Percentiles rank a stretch among this genome's conserved stretches.
phyloP scores from a whole-genome alignment of 2,888 invertebrate species.

The Drosophila leonis region DNA sequence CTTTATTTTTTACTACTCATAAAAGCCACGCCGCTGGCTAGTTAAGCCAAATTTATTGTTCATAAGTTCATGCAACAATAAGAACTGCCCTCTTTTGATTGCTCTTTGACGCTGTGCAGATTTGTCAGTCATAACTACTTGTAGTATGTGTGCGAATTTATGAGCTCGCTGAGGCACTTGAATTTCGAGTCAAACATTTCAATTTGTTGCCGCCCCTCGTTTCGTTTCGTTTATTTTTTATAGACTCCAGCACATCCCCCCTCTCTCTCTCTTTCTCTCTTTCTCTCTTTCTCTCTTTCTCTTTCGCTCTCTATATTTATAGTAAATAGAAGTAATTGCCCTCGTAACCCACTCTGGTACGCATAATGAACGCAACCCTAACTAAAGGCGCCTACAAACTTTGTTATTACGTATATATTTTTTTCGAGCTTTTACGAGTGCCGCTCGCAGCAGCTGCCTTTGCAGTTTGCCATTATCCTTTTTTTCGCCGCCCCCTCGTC shows the following conservation, averaged over 20 bases:
- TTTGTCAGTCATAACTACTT: constrained; percentile 37
- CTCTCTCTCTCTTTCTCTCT: background rate
- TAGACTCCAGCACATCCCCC: background rate
- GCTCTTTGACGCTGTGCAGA: constrained; percentile 25
- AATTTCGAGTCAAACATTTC: constrained; percentile 26
- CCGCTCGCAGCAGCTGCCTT: constrained; percentile 31
- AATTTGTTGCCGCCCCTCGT: constrained; percentile 27
- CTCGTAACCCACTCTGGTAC: constrained; percentile 29
- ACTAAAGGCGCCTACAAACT: constrained; percentile 52
- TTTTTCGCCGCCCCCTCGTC: constrained; percentile 4
- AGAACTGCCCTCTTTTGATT: constrained; percentile 21
- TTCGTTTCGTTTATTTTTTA: constrained; percentile 20
- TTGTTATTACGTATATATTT: constrained; percentile 49
- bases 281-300: background rate
- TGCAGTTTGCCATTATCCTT: constrained; percentile 51
- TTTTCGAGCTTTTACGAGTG: constrained; percentile 40
- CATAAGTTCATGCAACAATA: background rate
- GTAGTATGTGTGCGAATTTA: background rate
- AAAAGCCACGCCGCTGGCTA: background rate
- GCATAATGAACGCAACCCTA: constrained; percentile 40
- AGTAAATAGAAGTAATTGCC: constrained; percentile 50
- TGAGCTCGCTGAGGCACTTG: constrained; percentile 10
- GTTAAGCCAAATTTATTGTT: constrained; percentile 2
- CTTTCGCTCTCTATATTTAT: background rate
- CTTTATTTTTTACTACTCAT: constrained; percentile 2